phyloP scores from a whole-genome alignment of 1,140 invertebrate genomes.

The Eumaeus atala region DNA sequence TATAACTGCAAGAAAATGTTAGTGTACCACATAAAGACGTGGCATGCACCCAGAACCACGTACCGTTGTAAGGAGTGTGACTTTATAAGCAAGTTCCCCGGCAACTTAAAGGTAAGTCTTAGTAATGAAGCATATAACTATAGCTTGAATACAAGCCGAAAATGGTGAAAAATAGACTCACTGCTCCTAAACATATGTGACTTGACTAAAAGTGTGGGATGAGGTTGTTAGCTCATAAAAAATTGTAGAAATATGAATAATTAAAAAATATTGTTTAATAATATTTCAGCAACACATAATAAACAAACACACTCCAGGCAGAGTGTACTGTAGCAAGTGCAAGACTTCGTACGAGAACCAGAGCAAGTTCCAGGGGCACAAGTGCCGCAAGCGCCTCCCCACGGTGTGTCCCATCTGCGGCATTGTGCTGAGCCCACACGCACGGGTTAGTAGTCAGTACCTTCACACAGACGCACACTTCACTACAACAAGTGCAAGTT shows the following conservation, averaged over 20 bases:
- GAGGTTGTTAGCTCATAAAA: too few relatives aligned
- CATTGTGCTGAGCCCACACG: not conserved
- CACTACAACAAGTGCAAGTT: too few relatives aligned
- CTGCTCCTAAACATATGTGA: too few relatives aligned
- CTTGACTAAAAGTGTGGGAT: too few relatives aligned
- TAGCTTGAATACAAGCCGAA: too few relatives aligned
- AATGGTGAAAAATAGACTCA: too few relatives aligned
- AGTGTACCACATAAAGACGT: not conserved
- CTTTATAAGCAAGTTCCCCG: not conserved
- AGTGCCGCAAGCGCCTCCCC: not conserved
- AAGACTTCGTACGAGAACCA: not conserved
- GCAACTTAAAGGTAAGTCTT: not conserved
- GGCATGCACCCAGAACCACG: not conserved
- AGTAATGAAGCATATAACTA: too few relatives aligned
- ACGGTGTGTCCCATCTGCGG: not conserved
- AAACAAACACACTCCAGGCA: not conserved
- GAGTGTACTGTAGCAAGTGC: not conserved
- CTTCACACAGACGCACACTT: too few relatives aligned
- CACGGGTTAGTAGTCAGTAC: not conserved
- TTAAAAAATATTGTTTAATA: not conserved
- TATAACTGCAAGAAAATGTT: conserved; percentile 21
- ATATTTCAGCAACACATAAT: not conserved
- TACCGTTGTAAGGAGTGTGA: not conserved
- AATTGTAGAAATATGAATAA: too few relatives aligned
- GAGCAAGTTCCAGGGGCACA: not conserved